Conservation (phyloP, 2,888 invertebrate genomes). For the Phrixothrix hirtus region DNA sequence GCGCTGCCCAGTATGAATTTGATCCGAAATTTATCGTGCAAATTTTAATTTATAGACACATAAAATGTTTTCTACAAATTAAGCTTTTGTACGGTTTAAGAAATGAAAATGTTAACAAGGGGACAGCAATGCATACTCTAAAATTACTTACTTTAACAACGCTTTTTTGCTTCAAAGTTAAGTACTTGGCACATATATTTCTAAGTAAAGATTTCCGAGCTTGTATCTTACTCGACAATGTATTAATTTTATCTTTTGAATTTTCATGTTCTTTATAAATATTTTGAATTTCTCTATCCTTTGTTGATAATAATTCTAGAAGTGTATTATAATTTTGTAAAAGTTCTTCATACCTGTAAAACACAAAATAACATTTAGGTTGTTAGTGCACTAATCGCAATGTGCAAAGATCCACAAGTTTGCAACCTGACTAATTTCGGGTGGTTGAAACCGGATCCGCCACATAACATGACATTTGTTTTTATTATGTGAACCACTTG, state of each 20-base stretch:
- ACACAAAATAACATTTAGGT: not conserved
- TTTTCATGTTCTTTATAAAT: conserved; percentile 43
- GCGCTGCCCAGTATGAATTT: too few species aligned
- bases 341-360: conserved; percentile 49
- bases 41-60: not conserved
- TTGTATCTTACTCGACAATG: conserved; percentile 34
- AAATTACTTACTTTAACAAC: conserved; percentile 39
- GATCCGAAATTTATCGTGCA: too few species aligned
- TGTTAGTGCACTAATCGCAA: not conserved
- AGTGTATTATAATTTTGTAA: conserved; percentile 47
- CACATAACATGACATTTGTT: too few species aligned
- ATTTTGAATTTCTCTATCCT: conserved; percentile 45
- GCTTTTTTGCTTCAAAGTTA: conserved; percentile 43
- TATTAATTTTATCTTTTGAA: conserved; percentile 40
- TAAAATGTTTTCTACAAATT: not conserved
- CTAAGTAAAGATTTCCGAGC: conserved; percentile 36
- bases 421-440: too few species aligned
- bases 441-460: too few species aligned
- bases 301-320: conserved; percentile 46
- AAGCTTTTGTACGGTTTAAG: too few species aligned
- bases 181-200: conserved; percentile 41
- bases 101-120: not conserved
- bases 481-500: too few species aligned
- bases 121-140: too few species aligned
- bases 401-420: not conserved